Conservation (phyloP, 2,888 invertebrate genomes). For the Drosophila acutilabella region DNA sequence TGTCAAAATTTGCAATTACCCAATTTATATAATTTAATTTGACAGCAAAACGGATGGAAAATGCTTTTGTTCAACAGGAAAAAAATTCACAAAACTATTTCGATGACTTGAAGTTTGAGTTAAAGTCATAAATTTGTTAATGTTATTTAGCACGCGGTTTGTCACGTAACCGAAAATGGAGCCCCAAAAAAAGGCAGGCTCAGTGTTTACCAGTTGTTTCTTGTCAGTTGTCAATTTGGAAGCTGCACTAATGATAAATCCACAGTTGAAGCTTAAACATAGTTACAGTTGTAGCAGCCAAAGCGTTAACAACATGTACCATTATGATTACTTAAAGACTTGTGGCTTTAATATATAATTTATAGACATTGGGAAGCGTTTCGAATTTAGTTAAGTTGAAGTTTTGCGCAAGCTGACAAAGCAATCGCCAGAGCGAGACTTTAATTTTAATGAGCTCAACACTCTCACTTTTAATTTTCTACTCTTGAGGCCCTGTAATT, state of each 20-base stretch:
- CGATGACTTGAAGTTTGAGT: slow-evolving; percentile 35
- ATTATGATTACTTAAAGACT: slow-evolving; percentile 40
- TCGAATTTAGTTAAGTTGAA: slow-evolving; percentile 58
- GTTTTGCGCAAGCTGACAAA: slow-evolving; percentile 41
- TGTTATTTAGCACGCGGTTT: slow-evolving; percentile 56
- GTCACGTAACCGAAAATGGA: slow-evolving; percentile 68
- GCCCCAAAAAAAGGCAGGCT: slow-evolving; percentile 19
- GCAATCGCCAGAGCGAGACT: slow-evolving; percentile 54
- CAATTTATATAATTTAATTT: slow-evolving; percentile 51
- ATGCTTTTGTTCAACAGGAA: slow-evolving; percentile 12
- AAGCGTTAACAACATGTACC: slow-evolving; percentile 19
- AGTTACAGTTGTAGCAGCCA: slow-evolving; percentile 21
- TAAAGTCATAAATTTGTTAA: slow-evolving; percentile 61
- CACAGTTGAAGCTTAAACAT: neutral
- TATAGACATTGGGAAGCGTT: slow-evolving; percentile 62
- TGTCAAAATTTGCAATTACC: slow-evolving; percentile 57
- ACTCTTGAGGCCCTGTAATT: slow-evolving; percentile 49
- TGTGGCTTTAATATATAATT: slow-evolving; percentile 45
- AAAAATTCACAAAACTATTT: slow-evolving; percentile 43
- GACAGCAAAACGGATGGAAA: slow-evolving; percentile 18
- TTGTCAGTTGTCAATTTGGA: slow-evolving; percentile 31
- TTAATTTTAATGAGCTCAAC: slow-evolving; percentile 56
- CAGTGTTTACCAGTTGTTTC: neutral
- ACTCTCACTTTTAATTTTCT: slow-evolving; percentile 57
- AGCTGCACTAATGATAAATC: slow-evolving; percentile 51